These are phyloP conservation scores for Augochlorella aurata DNA, from an alignment of 2,888 invertebrate genomes.

Conservation along the genomic window DNA sequence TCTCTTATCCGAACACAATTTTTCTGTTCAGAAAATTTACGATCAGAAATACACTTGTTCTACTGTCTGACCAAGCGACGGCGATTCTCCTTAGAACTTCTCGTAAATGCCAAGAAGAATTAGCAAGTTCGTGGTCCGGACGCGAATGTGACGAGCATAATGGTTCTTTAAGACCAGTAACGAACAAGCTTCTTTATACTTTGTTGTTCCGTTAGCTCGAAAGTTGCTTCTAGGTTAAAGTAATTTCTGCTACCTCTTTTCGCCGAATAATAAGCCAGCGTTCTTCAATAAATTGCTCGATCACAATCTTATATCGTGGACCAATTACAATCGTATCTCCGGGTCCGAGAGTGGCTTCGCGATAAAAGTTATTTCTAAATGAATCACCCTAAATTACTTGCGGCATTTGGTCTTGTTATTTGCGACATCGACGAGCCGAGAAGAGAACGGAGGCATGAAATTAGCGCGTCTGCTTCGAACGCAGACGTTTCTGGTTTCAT, in stretches of 20 bases:
- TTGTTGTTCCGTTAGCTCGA: no score
- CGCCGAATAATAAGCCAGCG: no score
- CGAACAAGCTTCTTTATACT: no score
- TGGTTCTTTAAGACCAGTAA: no score
- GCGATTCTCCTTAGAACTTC: neutral
- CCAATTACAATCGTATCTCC: no score
- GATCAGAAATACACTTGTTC: neutral
- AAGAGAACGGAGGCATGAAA: neutral
- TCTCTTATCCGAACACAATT: no score
- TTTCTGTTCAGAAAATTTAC: neutral
- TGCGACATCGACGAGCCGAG: neutral
- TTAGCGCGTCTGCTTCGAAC: neutral
- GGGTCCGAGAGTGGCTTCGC: neutral
- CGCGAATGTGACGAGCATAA: neutral
- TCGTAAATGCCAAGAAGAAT: neutral
- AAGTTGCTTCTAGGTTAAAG: no score
- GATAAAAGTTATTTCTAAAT: neutral
- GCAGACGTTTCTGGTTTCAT: neutral
- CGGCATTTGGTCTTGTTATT: neutral
- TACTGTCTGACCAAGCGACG: neutral
- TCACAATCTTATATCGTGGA: no score
- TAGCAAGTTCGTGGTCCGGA: neutral
- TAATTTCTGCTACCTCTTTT: no score
- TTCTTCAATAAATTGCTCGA: no score
- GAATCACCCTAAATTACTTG: neutral